A percentile compares a stretch with the other conserved stretches of the same genome.
Evolutionary conservation across 2,113 vertebrate species (phyloP).

Genomic region (Numenius arquata): DNA sequence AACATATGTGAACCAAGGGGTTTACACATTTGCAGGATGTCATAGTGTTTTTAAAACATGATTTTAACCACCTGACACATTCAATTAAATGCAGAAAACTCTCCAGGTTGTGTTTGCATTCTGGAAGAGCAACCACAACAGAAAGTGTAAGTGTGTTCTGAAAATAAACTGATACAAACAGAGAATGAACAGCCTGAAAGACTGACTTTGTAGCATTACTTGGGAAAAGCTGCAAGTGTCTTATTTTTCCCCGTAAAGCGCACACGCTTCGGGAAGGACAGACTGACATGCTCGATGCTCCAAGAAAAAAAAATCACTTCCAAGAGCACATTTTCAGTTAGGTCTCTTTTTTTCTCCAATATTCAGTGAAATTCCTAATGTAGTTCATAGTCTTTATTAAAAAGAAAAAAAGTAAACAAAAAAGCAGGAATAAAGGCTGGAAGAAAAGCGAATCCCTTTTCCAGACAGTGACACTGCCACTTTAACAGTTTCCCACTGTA

Average conservation of each 20-base stretch:
- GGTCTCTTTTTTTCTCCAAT: neutral
- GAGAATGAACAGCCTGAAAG: no score
- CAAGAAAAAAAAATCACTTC: neutral
- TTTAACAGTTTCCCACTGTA: slow-evolving; percentile 59
- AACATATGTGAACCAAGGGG: neutral
- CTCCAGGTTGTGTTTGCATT: neutral
- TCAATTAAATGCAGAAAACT: slow-evolving; percentile 4
- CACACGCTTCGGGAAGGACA: neutral
- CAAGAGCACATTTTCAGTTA: neutral
- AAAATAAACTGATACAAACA: slow-evolving; percentile 13
- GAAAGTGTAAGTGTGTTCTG: slow-evolving; percentile 3
- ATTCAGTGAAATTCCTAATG: neutral
- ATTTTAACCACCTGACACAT: slow-evolving; percentile 19
- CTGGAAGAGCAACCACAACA: slow-evolving; percentile 17
- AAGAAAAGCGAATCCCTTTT: neutral
- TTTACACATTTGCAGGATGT: neutral
- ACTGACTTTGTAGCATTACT: neutral
- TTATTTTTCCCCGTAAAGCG: neutral
- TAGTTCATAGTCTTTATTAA: neutral
- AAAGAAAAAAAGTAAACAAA: no score
- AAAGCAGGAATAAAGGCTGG: neutral
- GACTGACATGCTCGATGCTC: neutral
- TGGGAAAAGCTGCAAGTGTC: neutral
- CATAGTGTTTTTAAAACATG: neutral
- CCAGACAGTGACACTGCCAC: slow-evolving; percentile 42